phyloP scores from a whole-genome alignment of 2,888 invertebrate species.

The Sinotaia quadrata region DNA sequence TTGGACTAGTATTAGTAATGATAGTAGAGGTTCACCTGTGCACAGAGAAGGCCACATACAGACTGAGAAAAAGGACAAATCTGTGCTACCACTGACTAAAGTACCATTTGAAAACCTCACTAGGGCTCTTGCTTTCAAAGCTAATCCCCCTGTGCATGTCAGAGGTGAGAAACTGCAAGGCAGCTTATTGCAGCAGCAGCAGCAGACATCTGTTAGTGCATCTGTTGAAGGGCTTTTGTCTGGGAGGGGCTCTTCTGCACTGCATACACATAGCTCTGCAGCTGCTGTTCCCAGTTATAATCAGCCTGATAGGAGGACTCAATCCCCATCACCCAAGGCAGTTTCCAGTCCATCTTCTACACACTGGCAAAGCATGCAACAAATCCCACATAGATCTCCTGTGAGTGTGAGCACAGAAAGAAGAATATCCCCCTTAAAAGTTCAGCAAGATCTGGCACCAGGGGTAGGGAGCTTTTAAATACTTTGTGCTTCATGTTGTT shows the following conservation, averaged over 20 bases:
- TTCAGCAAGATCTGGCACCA: neutral
- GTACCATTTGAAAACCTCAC: conserved; percentile 16
- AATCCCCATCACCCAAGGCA: conserved; percentile 18
- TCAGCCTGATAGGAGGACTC: neutral
- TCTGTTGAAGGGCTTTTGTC: neutral
- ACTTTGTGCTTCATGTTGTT: too few relatives aligned
- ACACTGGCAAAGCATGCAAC: neutral
- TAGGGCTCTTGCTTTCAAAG: neutral
- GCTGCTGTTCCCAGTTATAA: too few relatives aligned
- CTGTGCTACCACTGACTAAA: neutral
- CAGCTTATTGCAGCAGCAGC: neutral
- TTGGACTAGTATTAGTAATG: neutral
- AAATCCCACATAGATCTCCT: conserved; percentile 12
- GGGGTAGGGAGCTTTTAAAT: too few relatives aligned
- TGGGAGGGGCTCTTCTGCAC: neutral
- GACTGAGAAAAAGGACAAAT: neutral
- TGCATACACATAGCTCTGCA: too few relatives aligned
- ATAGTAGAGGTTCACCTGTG: conserved; percentile 5
- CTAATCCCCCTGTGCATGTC: too few relatives aligned
- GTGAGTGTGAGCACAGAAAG: neutral
- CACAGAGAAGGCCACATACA: neutral
- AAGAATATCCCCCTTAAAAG: conserved; percentile 12
- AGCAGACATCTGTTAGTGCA: neutral
- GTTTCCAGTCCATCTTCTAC: conserved; percentile 3
- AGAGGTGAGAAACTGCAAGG: conserved; percentile 1